phyloP scores from a whole-genome alignment of 2,888 invertebrate species.

The Aspidiotus destructor region DNA sequence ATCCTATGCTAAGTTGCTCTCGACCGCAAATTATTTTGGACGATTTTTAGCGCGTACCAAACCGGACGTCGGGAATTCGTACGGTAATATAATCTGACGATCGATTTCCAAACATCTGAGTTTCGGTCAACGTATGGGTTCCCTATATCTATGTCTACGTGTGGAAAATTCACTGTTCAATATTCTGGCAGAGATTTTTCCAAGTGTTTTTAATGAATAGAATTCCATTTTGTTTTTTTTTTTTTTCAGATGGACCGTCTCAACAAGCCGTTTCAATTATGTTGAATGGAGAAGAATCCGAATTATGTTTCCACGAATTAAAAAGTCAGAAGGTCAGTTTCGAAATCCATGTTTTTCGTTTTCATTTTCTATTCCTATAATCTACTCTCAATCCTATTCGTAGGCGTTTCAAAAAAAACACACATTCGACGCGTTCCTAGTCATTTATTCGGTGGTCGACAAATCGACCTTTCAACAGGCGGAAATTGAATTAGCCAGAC shows the following conservation, averaged over 20 bases:
- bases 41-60: no score
- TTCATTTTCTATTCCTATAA: neutral
- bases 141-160: no score
- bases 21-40: no score
- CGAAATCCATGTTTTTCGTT: no score
- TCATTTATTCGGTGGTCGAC: constrained; percentile 85
- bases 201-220: neutral
- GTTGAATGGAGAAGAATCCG: constrained; percentile 87
- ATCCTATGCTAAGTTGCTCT: no score
- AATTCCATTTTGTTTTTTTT: neutral
- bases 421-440: constrained; percentile 66
- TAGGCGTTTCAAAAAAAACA: constrained; percentile 31
- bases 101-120: no score
- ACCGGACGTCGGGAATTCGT: no score
- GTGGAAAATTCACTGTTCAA: no score
- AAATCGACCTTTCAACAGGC: constrained; percentile 77
- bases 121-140: no score
- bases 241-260: constrained; percentile 52
- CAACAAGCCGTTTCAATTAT: constrained; percentile 85
- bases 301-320: constrained; percentile 73
- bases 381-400: neutral
- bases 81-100: no score
- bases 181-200: no score
- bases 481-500: constrained; percentile 64
- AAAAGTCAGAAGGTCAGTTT: constrained; percentile 56